A percentile compares a stretch with the other conserved stretches of the same genome.
phyloP scores from a whole-genome alignment of 2,888 invertebrate genomes.

The Argyresthia goedartella region DNA sequence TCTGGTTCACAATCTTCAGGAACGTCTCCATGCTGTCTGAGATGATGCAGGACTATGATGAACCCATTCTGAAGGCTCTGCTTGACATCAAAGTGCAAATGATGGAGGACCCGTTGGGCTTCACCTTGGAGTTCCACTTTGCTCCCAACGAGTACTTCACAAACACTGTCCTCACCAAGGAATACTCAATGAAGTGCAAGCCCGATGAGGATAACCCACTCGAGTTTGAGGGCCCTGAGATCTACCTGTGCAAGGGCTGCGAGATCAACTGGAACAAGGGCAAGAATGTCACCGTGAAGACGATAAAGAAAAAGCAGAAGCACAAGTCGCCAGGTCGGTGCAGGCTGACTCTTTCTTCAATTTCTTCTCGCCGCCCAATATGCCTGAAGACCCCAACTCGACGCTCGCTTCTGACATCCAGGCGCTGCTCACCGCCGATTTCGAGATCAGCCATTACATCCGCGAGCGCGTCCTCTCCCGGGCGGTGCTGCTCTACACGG shows the following conservation, averaged over 20 bases:
- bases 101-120: conserved; percentile 65
- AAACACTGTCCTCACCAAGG: conserved; percentile 89
- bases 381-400: conserved; percentile 84
- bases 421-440: conserved; percentile 91
- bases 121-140: conserved; percentile 90
- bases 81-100: conserved; percentile 80
- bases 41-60: conserved; percentile 91
- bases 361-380: conserved; percentile 94
- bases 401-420: conserved; percentile 91
- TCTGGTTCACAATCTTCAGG: conserved; percentile 96
- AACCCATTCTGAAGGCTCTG: conserved; percentile 88
- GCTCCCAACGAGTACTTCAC: conserved; percentile 91
- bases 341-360: conserved; percentile 99
- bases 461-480: conserved; percentile 97
- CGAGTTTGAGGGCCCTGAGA: conserved; percentile 95
- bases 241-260: conserved; percentile 92
- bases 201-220: conserved; percentile 89
- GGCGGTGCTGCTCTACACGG: conserved; percentile 96
- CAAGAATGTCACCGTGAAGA: conserved; percentile 97
- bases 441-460: conserved; percentile 98
- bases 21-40: conserved; percentile 89
- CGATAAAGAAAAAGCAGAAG: conserved; percentile 98
- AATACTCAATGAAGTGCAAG: conserved; percentile 90
- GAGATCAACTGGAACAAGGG: conserved; percentile 97
- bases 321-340: conserved; percentile 96